A percentile compares a stretch with the other conserved stretches of the same genome.
Conservation (phyloP, 2,888 invertebrate genomes). For the Amphipyra tragopoginis region DNA sequence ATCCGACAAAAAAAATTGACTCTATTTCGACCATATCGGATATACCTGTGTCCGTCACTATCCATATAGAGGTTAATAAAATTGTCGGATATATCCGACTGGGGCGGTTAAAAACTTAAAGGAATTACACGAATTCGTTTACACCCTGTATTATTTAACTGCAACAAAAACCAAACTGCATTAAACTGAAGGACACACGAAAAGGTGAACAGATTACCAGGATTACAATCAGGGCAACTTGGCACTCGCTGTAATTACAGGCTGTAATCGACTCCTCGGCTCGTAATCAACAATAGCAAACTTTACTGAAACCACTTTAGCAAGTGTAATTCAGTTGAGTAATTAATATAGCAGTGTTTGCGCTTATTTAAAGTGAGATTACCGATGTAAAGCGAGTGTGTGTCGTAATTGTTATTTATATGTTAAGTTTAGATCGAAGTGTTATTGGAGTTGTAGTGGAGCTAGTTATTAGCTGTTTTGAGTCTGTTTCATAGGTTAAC, state of each 20-base stretch:
- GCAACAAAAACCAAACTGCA: neutral
- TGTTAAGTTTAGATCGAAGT: conserved; percentile 56
- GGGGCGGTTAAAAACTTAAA: too few species aligned
- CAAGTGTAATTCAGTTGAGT: conserved; percentile 69
- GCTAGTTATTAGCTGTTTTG: conserved; percentile 19
- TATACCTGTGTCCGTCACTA: too few species aligned
- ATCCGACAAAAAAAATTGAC: too few species aligned
- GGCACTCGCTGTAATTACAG: conserved; percentile 55
- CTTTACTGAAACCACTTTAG: conserved; percentile 71
- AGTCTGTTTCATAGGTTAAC: conserved; percentile 1
- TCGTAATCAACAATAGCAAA: conserved; percentile 72
- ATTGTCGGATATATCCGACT: too few species aligned
- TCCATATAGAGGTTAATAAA: too few species aligned
- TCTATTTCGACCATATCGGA: too few species aligned
- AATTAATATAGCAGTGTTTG: conserved; percentile 70
- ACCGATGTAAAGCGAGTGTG: conserved; percentile 45
- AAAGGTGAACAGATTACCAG: conserved; percentile 64
- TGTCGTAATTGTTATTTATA: conserved; percentile 59
- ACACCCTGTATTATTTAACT: too few species aligned
- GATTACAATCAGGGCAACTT: conserved; percentile 62
- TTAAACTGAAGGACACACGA: conserved; percentile 40
- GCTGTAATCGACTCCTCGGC: conserved; percentile 63
- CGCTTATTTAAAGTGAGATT: conserved; percentile 62
- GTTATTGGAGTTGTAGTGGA: conserved; percentile 25
- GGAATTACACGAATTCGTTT: too few species aligned